Base-by-base conservation (phyloP, 1,140 invertebrate genomes). In the Arctopsyche grandis region DNA sequence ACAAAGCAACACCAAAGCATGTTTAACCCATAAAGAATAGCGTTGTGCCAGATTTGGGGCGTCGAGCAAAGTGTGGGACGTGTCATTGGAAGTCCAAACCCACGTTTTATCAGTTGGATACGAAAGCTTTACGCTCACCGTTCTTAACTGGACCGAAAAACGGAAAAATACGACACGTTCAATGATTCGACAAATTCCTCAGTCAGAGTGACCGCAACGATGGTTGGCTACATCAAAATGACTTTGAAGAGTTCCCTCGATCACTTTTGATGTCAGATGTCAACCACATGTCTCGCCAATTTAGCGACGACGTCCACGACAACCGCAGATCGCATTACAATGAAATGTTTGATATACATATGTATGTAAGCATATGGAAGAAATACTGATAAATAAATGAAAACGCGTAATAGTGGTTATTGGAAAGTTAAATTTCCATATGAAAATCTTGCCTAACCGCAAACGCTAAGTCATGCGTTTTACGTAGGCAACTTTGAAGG, bases 71-170 rank as follows among this genome's bases (percentile, higher is more conserved):
- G 48, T 74, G 71, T 74, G 71, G 71, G 71, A 46, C 43, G 71
- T 74, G 71, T 74, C 71, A 74, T 74, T 74, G 71, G 44, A 29
- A 56, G 71, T 74, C 71, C 71, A 24, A 74, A 29, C 71, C 71
- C 71, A 74, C 71, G 71, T 74, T 74, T 56, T 46, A 60, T 19
- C 16, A 60, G n/a, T 16, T 5, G 21, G 16, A 60, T 21, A 9
- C 16, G 56, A 19, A 60, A 21, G 21, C 9, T 21, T 24, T 60
- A 66, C 63, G 21, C 63, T 66, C 63, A 66, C 63, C 22, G 63
- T 52, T n/a, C 1, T 14, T 16, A 52, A 52, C 16, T 16, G 10
- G 63, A 60, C 24, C 9, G 19, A 26, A 66, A 60, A 21, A 16
- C 63, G 63, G 10, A 66, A 66, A 66, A 66, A 26, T 66, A 66